phyloP scores from a whole-genome alignment of 2,113 vertebrate species.

The Lathamus discolor region DNA sequence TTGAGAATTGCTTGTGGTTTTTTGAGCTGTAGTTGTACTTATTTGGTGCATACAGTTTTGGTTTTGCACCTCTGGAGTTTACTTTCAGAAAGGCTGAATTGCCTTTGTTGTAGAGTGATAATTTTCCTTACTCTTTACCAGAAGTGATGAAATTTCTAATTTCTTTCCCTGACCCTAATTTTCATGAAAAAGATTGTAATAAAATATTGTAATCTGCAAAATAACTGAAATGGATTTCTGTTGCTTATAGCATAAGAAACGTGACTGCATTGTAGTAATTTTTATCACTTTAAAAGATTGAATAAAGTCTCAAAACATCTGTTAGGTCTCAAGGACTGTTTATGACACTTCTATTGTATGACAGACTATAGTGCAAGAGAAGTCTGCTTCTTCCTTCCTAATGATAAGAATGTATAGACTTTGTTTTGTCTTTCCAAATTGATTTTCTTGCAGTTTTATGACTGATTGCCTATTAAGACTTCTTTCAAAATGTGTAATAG shows the following conservation, averaged over 20 bases:
- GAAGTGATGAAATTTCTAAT: neutral
- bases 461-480: neutral
- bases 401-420: neutral
- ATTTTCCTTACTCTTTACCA: neutral
- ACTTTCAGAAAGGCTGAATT: neutral
- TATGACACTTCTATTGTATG: neutral
- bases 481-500: neutral
- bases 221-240: neutral
- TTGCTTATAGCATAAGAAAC: neutral
- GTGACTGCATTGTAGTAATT: neutral
- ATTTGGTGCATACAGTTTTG: neutral
- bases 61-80: neutral
- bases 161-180: neutral
- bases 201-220: neutral
- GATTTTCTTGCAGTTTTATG: neutral
- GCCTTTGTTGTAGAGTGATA: neutral
- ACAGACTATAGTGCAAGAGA: neutral
- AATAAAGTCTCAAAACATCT: neutral
- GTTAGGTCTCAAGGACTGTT: neutral
- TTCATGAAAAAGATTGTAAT: neutral
- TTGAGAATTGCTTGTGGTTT: neutral
- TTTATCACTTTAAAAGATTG: neutral
- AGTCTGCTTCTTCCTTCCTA: neutral
- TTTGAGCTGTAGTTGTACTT: neutral
- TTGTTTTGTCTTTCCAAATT: neutral